Evolutionary conservation across 2,888 invertebrate genomes (phyloP), one percentile per base, ranked within the genome.

Genomic region (Agrochola circellaris): DNA sequence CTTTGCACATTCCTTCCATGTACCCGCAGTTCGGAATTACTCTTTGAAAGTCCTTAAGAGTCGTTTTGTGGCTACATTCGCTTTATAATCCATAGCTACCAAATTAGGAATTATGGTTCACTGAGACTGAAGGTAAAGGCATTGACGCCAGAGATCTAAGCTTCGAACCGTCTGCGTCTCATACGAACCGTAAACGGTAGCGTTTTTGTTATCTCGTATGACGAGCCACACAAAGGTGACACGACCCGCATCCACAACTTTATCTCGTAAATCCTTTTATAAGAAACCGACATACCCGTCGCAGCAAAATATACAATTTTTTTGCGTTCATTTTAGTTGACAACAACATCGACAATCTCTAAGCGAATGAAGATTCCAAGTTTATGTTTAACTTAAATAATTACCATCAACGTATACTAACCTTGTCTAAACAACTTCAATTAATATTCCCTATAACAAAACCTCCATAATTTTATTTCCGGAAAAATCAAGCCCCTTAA

Each of bases 181-280:
- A 72, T 71, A 84, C 38, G 61, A 62, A 70, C 42, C 62, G 58
- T 61, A 62, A 68, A 80, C 48, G 61, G 69, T 65, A 48, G n/a
- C 65, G 66, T 75, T 72, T 83, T 74, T 73, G 84, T 67, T 70
- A 67, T 80, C 73, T 64, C 42, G 26, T 79, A 66, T 78, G 84
- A 78, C 61, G 42, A 56, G 42, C 64, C 64, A 62, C 75, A 73
- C 79, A 79, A 79, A 84, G 68, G 61, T 79, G 66, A 51, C 64
- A 48, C 54, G 60, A 68, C 76, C 78, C 78, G 64, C 79, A 87
- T 79, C 74, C n/a, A 68, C 38, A 70, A 30, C 38, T 75, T 84
- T 73, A 79, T 77, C 75, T 66, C 73, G 38, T 58, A 77, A 84
- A 86, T 70, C 76, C 73, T 73, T 87, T 3, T 54, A 72, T 34